Percentiles rank a stretch among this genome's conserved stretches.
Evolutionary conservation across 2,888 invertebrate genomes (phyloP).

Genomic region (Malacosoma neustria): DNA sequence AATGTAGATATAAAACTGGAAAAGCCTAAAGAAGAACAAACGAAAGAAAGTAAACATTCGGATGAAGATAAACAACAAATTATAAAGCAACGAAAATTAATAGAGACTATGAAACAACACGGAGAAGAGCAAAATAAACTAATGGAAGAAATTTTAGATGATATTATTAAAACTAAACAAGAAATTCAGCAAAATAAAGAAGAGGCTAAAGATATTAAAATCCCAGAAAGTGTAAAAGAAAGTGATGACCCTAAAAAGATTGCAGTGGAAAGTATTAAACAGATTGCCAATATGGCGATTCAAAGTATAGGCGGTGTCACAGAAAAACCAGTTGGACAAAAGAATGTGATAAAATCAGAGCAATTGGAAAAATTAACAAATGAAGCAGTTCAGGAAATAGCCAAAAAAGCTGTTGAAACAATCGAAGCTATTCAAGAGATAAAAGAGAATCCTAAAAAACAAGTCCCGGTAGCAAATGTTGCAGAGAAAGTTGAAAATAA

Average conservation of each 20-base stretch:
- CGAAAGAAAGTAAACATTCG: slow-evolving; percentile 16
- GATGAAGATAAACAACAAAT: slow-evolving; percentile 32
- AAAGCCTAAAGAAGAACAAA: slow-evolving; percentile 22
- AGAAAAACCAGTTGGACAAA: slow-evolving; percentile 35
- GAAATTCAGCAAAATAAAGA: slow-evolving; percentile 63
- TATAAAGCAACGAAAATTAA: slow-evolving; percentile 63
- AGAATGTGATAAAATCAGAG: slow-evolving; percentile 28
- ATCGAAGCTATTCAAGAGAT: slow-evolving; percentile 62
- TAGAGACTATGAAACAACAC: slow-evolving; percentile 80
- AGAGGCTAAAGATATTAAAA: slow-evolving; percentile 67
- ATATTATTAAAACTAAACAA: slow-evolving; percentile 73
- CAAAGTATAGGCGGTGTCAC: slow-evolving; percentile 55
- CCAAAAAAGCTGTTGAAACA: slow-evolving; percentile 56
- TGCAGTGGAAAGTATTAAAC: slow-evolving; percentile 67
- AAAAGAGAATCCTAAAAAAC: slow-evolving; percentile 25
- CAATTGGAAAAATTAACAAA: slow-evolving; percentile 40
- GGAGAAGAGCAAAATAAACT: slow-evolving; percentile 80
- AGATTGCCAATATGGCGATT: slow-evolving; percentile 64
- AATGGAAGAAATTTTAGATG: slow-evolving; percentile 76
- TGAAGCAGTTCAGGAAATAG: slow-evolving; percentile 62
- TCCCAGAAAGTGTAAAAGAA: slow-evolving; percentile 57
- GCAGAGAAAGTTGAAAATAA: background rate
- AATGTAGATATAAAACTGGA: slow-evolving; percentile 23
- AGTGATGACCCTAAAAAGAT: slow-evolving; percentile 61
- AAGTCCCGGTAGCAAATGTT: slow-evolving; percentile 2